Evolutionary conservation across 2,113 vertebrate genomes (phyloP).

Genomic region (Callorhinus ursinus): DNA sequence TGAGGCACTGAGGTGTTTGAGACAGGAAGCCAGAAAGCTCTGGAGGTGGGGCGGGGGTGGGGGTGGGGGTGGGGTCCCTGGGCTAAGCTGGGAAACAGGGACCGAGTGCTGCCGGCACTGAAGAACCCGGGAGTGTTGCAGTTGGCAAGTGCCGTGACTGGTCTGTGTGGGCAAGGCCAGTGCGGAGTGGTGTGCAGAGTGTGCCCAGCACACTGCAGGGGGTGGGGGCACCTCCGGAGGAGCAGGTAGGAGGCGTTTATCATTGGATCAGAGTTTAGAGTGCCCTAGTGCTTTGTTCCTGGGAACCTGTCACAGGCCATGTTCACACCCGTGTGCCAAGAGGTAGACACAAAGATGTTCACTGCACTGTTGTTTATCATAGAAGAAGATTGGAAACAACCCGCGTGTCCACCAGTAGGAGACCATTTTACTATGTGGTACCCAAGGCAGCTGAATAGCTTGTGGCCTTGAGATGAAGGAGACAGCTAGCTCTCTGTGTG

Average conservation of each 20-base stretch:
- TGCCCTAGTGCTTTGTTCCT: neutral
- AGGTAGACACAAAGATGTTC: neutral
- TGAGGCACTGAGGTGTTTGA: neutral
- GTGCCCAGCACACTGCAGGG: neutral
- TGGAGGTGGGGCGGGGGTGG: neutral
- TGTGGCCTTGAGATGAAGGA: neutral
- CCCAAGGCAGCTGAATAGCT: neutral
- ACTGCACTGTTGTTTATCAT: neutral
- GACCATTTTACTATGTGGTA: neutral
- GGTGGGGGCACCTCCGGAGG: neutral
- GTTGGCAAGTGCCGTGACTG: neutral
- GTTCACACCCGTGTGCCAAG: too few species aligned
- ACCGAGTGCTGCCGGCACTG: neutral
- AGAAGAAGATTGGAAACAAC: neutral
- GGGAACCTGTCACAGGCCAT: neutral
- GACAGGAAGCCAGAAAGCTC: neutral
- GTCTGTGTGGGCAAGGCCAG: neutral
- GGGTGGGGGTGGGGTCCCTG: neutral
- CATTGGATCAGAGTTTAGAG: neutral
- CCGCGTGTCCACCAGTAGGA: rapidly evolving
- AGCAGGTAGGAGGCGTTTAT: neutral
- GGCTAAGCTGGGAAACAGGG: neutral
- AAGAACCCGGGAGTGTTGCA: neutral
- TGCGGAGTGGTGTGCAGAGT: neutral
- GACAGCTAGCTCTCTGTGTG: neutral